phyloP scores from a whole-genome alignment of 2,888 invertebrate species.

The Cantharis lateralis region DNA sequence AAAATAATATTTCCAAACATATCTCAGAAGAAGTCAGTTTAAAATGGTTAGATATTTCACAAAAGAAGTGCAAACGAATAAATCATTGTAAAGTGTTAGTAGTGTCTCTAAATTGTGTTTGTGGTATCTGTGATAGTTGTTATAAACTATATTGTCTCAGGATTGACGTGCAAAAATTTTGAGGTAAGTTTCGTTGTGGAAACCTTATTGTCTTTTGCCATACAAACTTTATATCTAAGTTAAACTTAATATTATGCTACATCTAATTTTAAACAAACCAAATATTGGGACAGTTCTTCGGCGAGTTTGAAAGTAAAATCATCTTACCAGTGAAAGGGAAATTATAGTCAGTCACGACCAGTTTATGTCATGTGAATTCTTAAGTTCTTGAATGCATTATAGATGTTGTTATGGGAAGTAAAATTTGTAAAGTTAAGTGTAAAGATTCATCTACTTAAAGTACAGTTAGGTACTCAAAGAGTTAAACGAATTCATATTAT shows the following conservation, averaged over 20 bases:
- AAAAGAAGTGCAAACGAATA: slow-evolving; percentile 1
- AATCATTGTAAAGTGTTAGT: not conserved
- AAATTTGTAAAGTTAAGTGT: not conserved
- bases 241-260: not conserved
- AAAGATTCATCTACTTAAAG: not conserved
- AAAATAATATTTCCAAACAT: not conserved
- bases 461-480: not conserved
- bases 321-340: slow-evolving; percentile 35
- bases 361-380: slow-evolving; percentile 5
- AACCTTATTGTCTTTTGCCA: not conserved
- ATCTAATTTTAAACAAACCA: not conserved
- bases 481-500: not conserved
- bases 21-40: not conserved
- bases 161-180: not conserved
- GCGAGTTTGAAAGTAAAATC: slow-evolving; percentile 33
- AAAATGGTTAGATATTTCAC: not conserved
- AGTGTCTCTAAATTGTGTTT: not conserved
- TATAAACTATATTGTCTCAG: not conserved
- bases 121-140: not conserved
- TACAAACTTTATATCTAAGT: not conserved
- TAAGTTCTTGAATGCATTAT: not conserved
- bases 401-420: not conserved
- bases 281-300: not conserved
- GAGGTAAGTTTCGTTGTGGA: not conserved
- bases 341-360: slow-evolving; percentile 17